Conservation (phyloP, 2,888 invertebrate species). For the Rotaria magnacalcarata region DNA sequence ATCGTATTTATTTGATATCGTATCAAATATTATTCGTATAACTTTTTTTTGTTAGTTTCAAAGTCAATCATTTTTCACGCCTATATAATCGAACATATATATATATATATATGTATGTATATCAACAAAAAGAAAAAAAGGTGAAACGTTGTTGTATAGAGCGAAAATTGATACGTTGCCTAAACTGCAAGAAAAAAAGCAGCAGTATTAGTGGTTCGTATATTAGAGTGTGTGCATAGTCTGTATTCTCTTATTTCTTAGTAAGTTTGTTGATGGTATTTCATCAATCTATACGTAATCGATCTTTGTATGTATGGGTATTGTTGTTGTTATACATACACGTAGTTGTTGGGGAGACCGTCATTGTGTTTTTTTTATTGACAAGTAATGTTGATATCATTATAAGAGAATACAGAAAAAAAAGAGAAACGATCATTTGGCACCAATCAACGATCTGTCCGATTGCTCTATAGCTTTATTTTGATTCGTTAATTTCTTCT, state of each 20-base stretch:
- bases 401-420: slow-evolving; percentile 20
- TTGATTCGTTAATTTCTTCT: slow-evolving; percentile 11
- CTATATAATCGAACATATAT: neutral
- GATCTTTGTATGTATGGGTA: slow-evolving; percentile 11
- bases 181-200: slow-evolving; percentile 11
- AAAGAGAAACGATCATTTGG: slow-evolving; percentile 28
- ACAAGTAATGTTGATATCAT: slow-evolving; percentile 21
- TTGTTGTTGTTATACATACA: slow-evolving; percentile 19
- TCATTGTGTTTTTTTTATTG: slow-evolving; percentile 35
- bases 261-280: slow-evolving; percentile 19
- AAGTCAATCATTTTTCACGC: slow-evolving; percentile 22
- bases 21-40: neutral
- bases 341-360: slow-evolving; percentile 31
- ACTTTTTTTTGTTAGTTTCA: neutral
- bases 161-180: slow-evolving; percentile 36
- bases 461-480: neutral
- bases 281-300: slow-evolving; percentile 35
- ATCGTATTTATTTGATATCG: neutral
- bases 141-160: slow-evolving; percentile 16
- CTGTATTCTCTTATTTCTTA: slow-evolving; percentile 20
- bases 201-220: neutral
- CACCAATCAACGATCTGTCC: slow-evolving; percentile 36
- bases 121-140: neutral
- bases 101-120: neutral
- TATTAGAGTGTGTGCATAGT: slow-evolving; percentile 31